Evolutionary conservation across 2,888 invertebrate species (phyloP).

Genomic region (Leptinotarsa haldemani): DNA sequence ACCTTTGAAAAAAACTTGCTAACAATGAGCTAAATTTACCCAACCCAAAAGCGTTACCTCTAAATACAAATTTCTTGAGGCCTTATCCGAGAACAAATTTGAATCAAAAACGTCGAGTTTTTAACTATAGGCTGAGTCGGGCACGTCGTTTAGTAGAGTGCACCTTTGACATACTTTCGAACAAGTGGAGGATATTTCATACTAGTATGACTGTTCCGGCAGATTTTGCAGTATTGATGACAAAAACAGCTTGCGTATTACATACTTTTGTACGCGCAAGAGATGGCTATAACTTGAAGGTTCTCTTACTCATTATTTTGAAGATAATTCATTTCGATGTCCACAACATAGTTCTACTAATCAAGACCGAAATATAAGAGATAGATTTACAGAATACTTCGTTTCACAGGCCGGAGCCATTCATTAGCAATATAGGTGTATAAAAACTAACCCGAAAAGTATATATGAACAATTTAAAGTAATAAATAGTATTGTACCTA

Average conservation of each 20-base stretch:
- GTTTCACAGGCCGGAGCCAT: constrained; percentile 46
- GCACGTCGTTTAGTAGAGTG: constrained; percentile 17
- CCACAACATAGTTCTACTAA: constrained; percentile 27
- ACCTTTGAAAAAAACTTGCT: constrained; percentile 40
- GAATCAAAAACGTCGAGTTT: constrained; percentile 35
- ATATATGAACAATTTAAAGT: constrained; percentile 1
- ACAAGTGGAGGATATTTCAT: constrained; percentile 17
- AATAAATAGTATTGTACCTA: constrained; percentile 20
- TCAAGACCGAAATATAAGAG: constrained; percentile 45
- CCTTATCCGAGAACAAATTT: constrained; percentile 18
- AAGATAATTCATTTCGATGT: constrained; percentile 6
- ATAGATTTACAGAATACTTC: constrained; percentile 49
- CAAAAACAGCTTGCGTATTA: constrained; percentile 17
- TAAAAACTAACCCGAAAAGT: constrained; percentile 15
- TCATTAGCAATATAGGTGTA: constrained; percentile 45
- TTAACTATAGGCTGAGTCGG: constrained; percentile 44
- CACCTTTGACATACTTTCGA: constrained; percentile 17
- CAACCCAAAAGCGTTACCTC: constrained; percentile 31
- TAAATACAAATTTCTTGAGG: constrained; percentile 15
- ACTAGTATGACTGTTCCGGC: constrained; percentile 18
- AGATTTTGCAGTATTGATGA: constrained; percentile 18
- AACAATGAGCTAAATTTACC: constrained; percentile 37
- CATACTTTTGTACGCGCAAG: constrained; percentile 18
- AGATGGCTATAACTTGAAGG: constrained; percentile 15
- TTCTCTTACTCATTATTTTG: constrained; percentile 13